phyloP scores from a whole-genome alignment of 2,888 invertebrate species.

The Caprella mutica region DNA sequence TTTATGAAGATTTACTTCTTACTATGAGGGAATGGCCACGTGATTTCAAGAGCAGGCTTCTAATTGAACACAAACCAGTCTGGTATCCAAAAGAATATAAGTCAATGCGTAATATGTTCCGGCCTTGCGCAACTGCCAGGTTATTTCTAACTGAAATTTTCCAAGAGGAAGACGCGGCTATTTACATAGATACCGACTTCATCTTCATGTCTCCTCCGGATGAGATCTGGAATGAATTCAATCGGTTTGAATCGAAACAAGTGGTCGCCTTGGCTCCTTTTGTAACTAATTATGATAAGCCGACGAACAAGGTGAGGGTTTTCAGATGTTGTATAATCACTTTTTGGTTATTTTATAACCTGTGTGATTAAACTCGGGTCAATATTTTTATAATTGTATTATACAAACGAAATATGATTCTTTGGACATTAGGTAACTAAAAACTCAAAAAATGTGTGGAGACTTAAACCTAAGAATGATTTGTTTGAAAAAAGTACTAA shows the following conservation, averaged over 20 bases:
- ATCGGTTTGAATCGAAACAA: constrained; percentile 35
- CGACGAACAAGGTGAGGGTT: too few species aligned
- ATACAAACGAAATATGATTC: too few species aligned
- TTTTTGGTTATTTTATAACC: too few species aligned
- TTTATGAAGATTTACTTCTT: too few species aligned
- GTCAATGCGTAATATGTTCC: constrained; percentile 36
- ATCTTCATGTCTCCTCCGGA: constrained; percentile 41
- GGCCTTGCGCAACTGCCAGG: constrained; percentile 36
- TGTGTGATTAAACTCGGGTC: too few species aligned
- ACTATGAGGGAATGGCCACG: too few species aligned
- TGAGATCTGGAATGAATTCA: constrained; percentile 40
- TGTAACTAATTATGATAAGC: constrained; percentile 43
- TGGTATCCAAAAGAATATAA: constrained; percentile 27
- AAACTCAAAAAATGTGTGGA: too few species aligned
- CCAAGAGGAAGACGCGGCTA: constrained; percentile 39
- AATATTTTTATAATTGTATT: too few species aligned
- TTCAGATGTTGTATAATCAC: too few species aligned
- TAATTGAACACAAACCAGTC: constrained; percentile 14
- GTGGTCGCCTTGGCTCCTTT: constrained; percentile 41
- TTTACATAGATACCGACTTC: constrained; percentile 44
- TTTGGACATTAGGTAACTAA: too few species aligned
- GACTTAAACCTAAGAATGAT: too few species aligned
- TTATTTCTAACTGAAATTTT: constrained; percentile 38
- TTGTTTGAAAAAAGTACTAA: too few species aligned
- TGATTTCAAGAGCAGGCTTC: constrained; percentile 4